Conservation (phyloP, 64 coral and sea anemone genomes). For the Acropora tenuis region DNA sequence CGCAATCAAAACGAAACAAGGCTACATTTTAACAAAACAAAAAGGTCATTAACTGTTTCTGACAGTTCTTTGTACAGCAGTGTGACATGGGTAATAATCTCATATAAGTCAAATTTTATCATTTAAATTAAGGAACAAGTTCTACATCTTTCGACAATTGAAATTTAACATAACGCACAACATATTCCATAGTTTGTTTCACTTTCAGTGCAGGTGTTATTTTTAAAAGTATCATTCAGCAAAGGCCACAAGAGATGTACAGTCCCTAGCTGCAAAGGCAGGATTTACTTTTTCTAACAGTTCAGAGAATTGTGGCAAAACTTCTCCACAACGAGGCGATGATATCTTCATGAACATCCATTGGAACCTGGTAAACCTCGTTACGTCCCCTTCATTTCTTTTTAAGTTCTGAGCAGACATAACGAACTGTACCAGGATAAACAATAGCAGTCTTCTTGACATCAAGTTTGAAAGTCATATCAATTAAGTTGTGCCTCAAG, state of each 20-base stretch:
- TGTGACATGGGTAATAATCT: not conserved
- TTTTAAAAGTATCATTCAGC: not conserved
- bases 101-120: slow-evolving; percentile 14
- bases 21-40: no score
- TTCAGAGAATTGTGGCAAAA: not conserved
- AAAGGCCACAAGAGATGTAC: not conserved
- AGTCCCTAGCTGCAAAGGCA: not conserved
- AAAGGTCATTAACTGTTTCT: no score
- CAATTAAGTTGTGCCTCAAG: slow-evolving; percentile 43
- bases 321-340: slow-evolving; percentile 21
- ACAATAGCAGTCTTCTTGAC: slow-evolving; percentile 17
- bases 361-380: slow-evolving; percentile 36
- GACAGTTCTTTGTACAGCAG: no score
- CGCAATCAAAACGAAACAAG: no score
- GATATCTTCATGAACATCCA: slow-evolving; percentile 54
- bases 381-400: slow-evolving; percentile 44
- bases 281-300: not conserved
- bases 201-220: slow-evolving; percentile 4
- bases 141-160: no score
- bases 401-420: slow-evolving; percentile 40
- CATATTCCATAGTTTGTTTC: not conserved
- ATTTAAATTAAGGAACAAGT: slow-evolving; percentile 10
- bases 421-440: slow-evolving; percentile 61
- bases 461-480: slow-evolving; percentile 14
- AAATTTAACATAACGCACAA: not conserved